Base-by-base conservation (phyloP, 2,113 vertebrate species). In the Caranx melampygus region DNA sequence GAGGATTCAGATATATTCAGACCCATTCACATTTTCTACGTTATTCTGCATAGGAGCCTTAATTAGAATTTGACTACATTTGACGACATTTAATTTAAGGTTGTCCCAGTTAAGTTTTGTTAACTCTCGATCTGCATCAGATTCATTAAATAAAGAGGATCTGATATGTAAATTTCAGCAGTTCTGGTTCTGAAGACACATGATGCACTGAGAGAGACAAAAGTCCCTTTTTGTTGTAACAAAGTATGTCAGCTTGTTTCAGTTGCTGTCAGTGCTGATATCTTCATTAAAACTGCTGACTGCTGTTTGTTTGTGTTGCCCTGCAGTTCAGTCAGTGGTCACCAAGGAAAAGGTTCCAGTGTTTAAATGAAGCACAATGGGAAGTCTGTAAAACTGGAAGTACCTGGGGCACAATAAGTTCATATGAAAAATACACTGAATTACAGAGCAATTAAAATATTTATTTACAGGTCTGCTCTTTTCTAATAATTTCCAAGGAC, bases 1-100 rank as follows among this genome's bases (percentile, higher is more conserved):
- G 52, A 18, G 45, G 63, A 34, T 90, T 75, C 16, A 72, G 37
- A 69, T 44, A 54, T 62, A 55, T 40, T 73, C 70, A 74, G 34
- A 59, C 12, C 18, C 4, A 34, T 35, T 60, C 34, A 57, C 51
- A 78, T 64, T 49, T 73, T 8, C 14, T 42, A 69, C 16, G 14
- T 49, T 57, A 33, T 67, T 16, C 26, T 40, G 8, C 18, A 16
- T 21, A 26, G 26, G 2, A 15, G 54, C 65, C 44, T 13, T 12
- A 16, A 49, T 34, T 67, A 47, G n/a, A 62, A 67, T 76, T 64
- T 70, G 14, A 65, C 45, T 16, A 26, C 6, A 34, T 49, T 64
- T 70, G 14, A 65, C 45, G 12, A 26, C 6, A 34, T 49, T 75
- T 61, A 12, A 61, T 67, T 47, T 31, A 37, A 26, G 15, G 55